Percentiles rank a stretch among this genome's conserved stretches.
Conservation (phyloP, 2,113 vertebrate genomes). For the Hiodon alosoides region DNA sequence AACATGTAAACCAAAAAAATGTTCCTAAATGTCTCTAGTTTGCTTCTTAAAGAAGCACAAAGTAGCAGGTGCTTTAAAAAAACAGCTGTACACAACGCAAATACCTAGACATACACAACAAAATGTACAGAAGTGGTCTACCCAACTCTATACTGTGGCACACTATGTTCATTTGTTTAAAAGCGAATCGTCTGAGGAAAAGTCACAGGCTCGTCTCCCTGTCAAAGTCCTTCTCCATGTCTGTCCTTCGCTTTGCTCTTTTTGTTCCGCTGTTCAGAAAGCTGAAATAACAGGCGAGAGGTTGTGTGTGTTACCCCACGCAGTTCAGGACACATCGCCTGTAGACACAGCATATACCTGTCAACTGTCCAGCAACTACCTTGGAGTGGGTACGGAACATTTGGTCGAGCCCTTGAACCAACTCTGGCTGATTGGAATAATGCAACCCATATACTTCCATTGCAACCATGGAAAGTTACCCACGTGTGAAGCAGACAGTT, state of each 20-base stretch:
- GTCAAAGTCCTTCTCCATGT: conserved; percentile 84
- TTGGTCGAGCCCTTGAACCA: not conserved
- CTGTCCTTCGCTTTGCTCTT: conserved; percentile 77
- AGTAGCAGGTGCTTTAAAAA: conserved; percentile 36
- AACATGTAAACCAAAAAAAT: conserved; percentile 45
- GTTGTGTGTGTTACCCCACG: not conserved
- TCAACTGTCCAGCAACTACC: not conserved
- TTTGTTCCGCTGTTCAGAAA: conserved; percentile 57
- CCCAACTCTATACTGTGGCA: conserved; percentile 54
- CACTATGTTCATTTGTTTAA: conserved; percentile 61
- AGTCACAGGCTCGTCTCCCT: conserved; percentile 97
- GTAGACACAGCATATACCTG: not conserved
- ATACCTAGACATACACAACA: conserved; percentile 51
- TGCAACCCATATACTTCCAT: not conserved
- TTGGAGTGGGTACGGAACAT: not conserved
- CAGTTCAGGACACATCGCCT: not conserved
- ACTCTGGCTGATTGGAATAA: not conserved
- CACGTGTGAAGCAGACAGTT: conserved; percentile 4
- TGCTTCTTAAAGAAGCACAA: conserved; percentile 35
- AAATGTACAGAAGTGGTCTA: conserved; percentile 55
- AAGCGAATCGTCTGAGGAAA: conserved; percentile 62
- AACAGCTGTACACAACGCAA: conserved; percentile 24
- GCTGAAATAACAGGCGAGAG: conserved; percentile 48
- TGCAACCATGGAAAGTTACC: not conserved
- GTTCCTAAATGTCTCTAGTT: conserved; percentile 29